A percentile compares a stretch with the other conserved stretches of the same genome.
These are phyloP conservation scores for Drosophila nikananu DNA, from an alignment of 1,140 invertebrate genomes.

Conservation along the genomic window DNA sequence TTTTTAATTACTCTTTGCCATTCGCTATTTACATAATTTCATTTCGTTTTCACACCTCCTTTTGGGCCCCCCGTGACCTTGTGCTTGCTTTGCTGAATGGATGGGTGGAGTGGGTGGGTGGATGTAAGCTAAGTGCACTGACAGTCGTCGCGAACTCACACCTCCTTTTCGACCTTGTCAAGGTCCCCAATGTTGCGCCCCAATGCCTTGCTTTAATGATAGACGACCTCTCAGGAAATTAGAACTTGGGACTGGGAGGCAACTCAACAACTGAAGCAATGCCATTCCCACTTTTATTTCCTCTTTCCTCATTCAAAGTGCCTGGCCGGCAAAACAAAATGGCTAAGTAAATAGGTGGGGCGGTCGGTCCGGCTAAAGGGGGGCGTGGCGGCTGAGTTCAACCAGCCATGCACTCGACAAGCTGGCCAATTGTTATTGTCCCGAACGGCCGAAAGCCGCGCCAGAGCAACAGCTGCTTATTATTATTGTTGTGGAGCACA, in stretches of 20 bases:
- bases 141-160: slow-evolving; percentile 1
- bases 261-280: slow-evolving; percentile 19
- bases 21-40: slow-evolving; percentile 60
- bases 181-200: slow-evolving; percentile 31
- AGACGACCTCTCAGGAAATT: slow-evolving; percentile 36
- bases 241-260: slow-evolving; percentile 11
- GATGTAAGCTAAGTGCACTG: neutral
- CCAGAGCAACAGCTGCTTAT: slow-evolving; percentile 32
- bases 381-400: slow-evolving; percentile 25
- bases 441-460: neutral
- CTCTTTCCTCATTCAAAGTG: slow-evolving; percentile 6
- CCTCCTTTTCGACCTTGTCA: slow-evolving; percentile 18
- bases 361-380: neutral
- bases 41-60: slow-evolving; percentile 37
- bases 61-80: slow-evolving; percentile 45
- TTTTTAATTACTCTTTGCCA: slow-evolving; percentile 53
- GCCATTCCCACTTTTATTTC: slow-evolving; percentile 7
- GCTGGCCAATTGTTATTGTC: slow-evolving; percentile 55
- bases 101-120: neutral
- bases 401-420: slow-evolving; percentile 43
- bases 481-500: slow-evolving; percentile 18
- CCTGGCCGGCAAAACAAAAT: slow-evolving; percentile 21
- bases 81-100: slow-evolving; percentile 25
- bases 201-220: slow-evolving; percentile 58
- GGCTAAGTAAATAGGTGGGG: slow-evolving; percentile 22